phyloP scores from a whole-genome alignment of 2,888 invertebrate genomes.

The Stenodera caucasica region DNA sequence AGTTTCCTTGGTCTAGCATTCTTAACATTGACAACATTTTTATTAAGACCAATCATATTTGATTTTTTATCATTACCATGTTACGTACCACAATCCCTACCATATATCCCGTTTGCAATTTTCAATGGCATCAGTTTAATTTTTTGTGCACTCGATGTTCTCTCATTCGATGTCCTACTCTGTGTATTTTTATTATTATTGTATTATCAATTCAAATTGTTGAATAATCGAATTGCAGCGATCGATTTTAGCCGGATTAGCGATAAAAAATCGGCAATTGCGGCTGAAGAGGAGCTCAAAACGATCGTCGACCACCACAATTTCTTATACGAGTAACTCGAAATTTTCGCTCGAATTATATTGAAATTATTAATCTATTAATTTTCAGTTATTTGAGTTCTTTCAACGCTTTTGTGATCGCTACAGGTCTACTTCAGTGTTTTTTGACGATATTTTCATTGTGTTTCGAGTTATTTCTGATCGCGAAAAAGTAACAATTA shows the following conservation, averaged over 20 bases:
- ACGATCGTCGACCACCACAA: neutral
- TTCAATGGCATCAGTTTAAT: neutral
- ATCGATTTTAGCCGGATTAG: neutral
- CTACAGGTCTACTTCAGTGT: neutral
- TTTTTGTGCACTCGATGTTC: neutral
- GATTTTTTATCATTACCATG: neutral
- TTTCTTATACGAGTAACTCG: neutral
- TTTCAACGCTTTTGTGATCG: neutral
- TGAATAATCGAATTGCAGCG: neutral
- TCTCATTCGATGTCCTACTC: neutral
- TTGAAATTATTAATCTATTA: neutral
- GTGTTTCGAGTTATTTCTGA: slow-evolving; percentile 1
- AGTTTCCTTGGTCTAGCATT: neutral
- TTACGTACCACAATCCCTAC: neutral
- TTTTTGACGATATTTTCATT: neutral
- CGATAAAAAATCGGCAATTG: neutral
- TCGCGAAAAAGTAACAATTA: slow-evolving; percentile 5
- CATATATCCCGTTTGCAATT: neutral
- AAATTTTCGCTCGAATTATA: too few species aligned
- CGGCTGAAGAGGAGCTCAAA: neutral
- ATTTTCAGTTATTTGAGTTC: neutral
- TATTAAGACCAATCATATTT: neutral
- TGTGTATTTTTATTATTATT: neutral
- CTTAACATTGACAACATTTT: neutral
- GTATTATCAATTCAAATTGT: neutral